Conservation (phyloP, 2,888 invertebrate genomes). For the Pseudococcus longispinus region DNA sequence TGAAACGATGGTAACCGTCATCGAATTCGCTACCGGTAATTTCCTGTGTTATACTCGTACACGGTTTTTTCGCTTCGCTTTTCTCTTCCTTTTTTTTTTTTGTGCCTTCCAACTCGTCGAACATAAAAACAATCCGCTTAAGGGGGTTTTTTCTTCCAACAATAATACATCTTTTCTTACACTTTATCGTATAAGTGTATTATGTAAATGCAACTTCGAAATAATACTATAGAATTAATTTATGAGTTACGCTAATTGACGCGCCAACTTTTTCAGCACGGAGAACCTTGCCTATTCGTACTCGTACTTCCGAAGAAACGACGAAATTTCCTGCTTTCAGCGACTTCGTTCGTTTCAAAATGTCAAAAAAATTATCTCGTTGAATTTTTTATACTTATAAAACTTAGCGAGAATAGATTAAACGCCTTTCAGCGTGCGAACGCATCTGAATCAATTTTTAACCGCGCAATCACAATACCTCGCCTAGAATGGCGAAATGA, state of each 20-base stretch:
- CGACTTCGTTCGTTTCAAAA: not conserved
- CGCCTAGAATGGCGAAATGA: not conserved
- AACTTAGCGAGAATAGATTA: not conserved
- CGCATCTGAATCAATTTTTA: not conserved
- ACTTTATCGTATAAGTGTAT: not conserved
- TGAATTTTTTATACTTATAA: not conserved
- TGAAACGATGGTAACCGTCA: not conserved
- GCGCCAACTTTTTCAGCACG: not conserved
- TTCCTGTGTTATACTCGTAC: not conserved
- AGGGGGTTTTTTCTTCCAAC: not conserved
- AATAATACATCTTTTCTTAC: not conserved
- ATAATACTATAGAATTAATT: slow-evolving; percentile 1
- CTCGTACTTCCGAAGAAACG: not conserved
- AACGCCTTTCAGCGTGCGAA: not conserved
- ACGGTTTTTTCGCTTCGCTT: not conserved
- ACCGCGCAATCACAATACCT: not conserved
- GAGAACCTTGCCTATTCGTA: not conserved
- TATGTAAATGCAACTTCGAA: not conserved
- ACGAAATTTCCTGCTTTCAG: not conserved
- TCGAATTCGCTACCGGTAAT: not conserved
- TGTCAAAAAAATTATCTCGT: not conserved
- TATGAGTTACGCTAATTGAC: not conserved
- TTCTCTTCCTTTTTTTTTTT: not conserved
- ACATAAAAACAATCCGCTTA: not conserved
- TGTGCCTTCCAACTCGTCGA: too few relatives aligned